Evolutionary conservation across 2,113 vertebrate species (phyloP), one percentile per base, ranked within the genome.

Genomic region (Pica pica): DNA sequence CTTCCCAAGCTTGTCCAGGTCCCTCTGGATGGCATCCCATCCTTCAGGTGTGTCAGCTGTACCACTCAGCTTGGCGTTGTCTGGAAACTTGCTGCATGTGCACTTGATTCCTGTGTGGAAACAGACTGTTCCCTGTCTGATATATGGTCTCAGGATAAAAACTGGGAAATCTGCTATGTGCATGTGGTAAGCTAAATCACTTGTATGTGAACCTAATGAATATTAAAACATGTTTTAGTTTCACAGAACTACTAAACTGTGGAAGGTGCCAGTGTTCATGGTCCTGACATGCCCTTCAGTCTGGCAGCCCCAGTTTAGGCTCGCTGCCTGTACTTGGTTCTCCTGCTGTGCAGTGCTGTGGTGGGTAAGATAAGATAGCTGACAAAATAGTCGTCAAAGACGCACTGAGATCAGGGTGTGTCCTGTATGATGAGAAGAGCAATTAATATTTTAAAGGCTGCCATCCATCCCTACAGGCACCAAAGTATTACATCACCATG

Each of bases 361-460:
- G 81, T 76, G n/a, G 56, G 70, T 76, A 78, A 95, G 91, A 61
- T 80, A 64, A 91, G 55, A 63, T 37, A 83, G 73, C 90, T 94
- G 86, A 87, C 69, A 93, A 84, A 87, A 89, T 10, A 84, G 56
- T 86, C 39, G 7, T 83, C 60, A 83, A 59, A 73, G 83, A 92
- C 81, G 57, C 15, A 27, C n/a, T 57, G 79, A 92, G 60, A 95
- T 63, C 35, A 70, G 70, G 81, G 87, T 53, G 69, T 88, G 77
- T 91, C 89, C 81, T 77, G 33, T 79, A 55, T n/a, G 74, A 88
- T 89, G 76, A 86, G 65, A 97, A 68, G 44, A 94, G 56, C 71
- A 96, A 78, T 96, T 97, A 97, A 96, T 98, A 95, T 96, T 97
- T 97, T 96, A 97, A 96, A 82, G 61, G 74, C 83, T 93, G 76